These are phyloP conservation scores for Stratiomys singularior DNA, from an alignment of 2,888 invertebrate species.

Conservation along the genomic window DNA sequence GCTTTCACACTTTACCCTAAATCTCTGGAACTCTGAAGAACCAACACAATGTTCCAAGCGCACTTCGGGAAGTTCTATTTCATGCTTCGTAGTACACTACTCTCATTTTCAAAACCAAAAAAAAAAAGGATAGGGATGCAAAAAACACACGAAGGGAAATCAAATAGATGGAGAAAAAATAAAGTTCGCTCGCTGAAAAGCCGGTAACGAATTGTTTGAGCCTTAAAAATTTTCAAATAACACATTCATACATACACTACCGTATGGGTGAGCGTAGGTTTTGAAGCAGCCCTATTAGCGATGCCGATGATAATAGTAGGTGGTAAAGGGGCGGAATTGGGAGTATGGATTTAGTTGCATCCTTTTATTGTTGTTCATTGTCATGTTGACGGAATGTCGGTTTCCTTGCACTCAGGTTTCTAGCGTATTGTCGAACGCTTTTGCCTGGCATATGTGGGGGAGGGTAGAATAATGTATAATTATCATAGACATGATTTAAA, in stretches of 20 bases:
- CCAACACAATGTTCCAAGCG: constrained; percentile 23
- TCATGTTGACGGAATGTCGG: constrained; percentile 42
- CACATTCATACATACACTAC: constrained; percentile 20
- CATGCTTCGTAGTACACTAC: not conserved
- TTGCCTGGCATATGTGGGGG: constrained; percentile 23
- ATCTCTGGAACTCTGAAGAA: not conserved
- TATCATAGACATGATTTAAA: constrained; percentile 17
- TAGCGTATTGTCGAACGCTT: constrained; percentile 15
- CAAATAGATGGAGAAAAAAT: not conserved
- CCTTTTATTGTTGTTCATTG: constrained; percentile 43
- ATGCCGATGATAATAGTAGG: not conserved
- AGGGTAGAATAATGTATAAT: not conserved
- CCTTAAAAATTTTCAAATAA: constrained; percentile 43
- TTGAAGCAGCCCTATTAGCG: constrained; percentile 6
- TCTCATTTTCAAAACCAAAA: not conserved
- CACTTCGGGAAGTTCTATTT: not conserved
- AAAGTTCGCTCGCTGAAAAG: constrained; percentile 6
- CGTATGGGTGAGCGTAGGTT: constrained; percentile 3
- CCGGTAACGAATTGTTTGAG: constrained; percentile 40
- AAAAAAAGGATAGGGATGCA: not conserved
- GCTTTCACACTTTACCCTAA: not conserved
- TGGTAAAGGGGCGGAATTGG: not conserved
- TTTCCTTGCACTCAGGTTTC: constrained; percentile 27
- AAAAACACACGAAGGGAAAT: not conserved
- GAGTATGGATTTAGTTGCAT: constrained; percentile 18